Evolutionary conservation across 2,113 vertebrate genomes (phyloP).

Genomic region (Egretta garzetta): DNA sequence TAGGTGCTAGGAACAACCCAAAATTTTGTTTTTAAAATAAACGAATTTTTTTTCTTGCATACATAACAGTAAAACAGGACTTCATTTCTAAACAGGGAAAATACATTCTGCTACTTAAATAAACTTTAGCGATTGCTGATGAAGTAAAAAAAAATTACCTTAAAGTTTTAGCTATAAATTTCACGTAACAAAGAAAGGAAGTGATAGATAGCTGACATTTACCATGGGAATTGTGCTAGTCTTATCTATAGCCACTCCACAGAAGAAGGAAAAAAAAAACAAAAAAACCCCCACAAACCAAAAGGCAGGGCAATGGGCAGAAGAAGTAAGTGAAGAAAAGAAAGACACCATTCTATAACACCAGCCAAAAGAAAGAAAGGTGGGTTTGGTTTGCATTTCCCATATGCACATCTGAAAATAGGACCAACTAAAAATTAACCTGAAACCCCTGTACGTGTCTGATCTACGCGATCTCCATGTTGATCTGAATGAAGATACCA

Average conservation of each 20-base stretch:
- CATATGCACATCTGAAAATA: background rate
- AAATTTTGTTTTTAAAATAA: background rate
- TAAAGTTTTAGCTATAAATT: background rate
- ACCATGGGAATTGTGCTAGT: background rate
- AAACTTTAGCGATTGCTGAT: background rate
- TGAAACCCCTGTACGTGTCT: background rate
- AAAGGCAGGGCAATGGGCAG: background rate
- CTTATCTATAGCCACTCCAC: background rate
- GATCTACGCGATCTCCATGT: rapidly evolving
- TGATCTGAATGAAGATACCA: background rate
- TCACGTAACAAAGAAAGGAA: background rate
- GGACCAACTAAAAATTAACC: background rate
- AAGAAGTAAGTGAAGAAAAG: background rate
- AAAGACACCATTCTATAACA: background rate
- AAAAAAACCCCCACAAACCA: background rate
- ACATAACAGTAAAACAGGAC: background rate
- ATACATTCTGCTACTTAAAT: background rate
- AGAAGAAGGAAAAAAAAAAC: too few species aligned
- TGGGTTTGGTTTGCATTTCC: background rate
- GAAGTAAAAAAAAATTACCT: background rate
- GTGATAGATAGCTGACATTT: background rate
- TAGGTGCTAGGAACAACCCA: background rate
- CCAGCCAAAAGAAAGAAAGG: background rate
- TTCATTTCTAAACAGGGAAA: background rate
- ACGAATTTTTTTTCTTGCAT: background rate